phyloP scores from a whole-genome alignment of 2,888 invertebrate species.

The Cerceris rybyensis region DNA sequence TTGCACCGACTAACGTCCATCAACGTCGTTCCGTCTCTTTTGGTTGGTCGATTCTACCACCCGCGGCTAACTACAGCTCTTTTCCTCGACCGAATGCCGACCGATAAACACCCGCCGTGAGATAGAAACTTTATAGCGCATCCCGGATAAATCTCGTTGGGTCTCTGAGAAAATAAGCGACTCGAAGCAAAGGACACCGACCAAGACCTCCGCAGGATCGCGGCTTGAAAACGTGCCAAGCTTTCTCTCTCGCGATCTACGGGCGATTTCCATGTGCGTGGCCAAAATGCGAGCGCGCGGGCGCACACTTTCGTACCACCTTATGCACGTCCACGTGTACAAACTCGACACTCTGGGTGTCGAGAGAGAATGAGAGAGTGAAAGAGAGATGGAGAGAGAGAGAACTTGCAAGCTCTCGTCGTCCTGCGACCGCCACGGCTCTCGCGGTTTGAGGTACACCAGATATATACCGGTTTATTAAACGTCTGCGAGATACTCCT shows the following conservation, averaged over 20 bases:
- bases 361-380: constrained; percentile 24
- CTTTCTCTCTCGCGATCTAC: constrained; percentile 18
- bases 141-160: constrained; percentile 16
- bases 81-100: constrained; percentile 30
- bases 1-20: constrained; percentile 59
- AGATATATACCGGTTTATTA: constrained; percentile 79
- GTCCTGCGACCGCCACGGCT: constrained; percentile 75
- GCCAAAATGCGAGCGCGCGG: constrained; percentile 9
- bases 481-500: constrained; percentile 73
- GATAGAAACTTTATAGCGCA: no score
- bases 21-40: constrained; percentile 22
- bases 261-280: constrained; percentile 6
- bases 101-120: constrained; percentile 45
- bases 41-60: neutral
- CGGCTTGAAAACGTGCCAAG: constrained; percentile 71
- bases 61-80: constrained; percentile 34
- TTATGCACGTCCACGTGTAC: constrained; percentile 58
- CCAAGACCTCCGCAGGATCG: constrained; percentile 51
- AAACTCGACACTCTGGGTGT: constrained; percentile 27
- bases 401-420: constrained; percentile 53
- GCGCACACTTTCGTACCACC: constrained; percentile 26
- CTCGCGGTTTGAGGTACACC: constrained; percentile 80
- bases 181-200: constrained; percentile 55
- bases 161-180: constrained; percentile 65
- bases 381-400: no score